Percentiles rank a stretch among this genome's conserved stretches.
These are phyloP conservation scores for Pithys albifrons DNA, from an alignment of 2,113 vertebrate species.

Conservation along the genomic window DNA sequence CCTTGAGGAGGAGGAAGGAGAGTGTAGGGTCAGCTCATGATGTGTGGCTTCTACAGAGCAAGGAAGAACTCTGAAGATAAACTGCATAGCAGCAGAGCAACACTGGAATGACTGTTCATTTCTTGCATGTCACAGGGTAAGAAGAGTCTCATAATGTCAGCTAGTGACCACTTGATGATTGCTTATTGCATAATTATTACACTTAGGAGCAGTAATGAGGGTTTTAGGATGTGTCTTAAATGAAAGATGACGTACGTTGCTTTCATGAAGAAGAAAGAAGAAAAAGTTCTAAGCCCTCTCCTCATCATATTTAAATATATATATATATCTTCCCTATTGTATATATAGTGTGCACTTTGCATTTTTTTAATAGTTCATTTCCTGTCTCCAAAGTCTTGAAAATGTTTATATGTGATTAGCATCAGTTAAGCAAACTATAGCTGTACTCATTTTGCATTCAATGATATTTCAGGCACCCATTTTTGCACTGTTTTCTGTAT, in stretches of 20 bases:
- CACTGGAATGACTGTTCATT: background rate
- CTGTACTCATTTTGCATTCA: background rate
- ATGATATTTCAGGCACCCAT: background rate
- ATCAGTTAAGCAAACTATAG: background rate
- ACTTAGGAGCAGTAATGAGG: background rate
- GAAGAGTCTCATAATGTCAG: background rate
- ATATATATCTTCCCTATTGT: background rate
- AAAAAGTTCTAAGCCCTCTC: background rate
- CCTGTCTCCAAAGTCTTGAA: background rate
- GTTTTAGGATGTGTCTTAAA: background rate
- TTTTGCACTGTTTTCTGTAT: background rate
- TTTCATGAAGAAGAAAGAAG: background rate
- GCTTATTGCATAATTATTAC: background rate
- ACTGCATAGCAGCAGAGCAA: background rate
- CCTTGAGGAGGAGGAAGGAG: background rate
- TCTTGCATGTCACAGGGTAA: background rate
- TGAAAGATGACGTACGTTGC: background rate
- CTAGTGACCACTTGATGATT: background rate
- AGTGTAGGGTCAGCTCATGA: fast-evolving
- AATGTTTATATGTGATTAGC: background rate
- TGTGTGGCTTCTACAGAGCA: background rate
- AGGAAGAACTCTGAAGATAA: background rate
- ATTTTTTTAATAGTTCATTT: background rate
- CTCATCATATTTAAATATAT: background rate
- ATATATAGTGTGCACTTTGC: background rate